Conservation (phyloP, 2,888 invertebrate species). For the Eudemis profundana region DNA sequence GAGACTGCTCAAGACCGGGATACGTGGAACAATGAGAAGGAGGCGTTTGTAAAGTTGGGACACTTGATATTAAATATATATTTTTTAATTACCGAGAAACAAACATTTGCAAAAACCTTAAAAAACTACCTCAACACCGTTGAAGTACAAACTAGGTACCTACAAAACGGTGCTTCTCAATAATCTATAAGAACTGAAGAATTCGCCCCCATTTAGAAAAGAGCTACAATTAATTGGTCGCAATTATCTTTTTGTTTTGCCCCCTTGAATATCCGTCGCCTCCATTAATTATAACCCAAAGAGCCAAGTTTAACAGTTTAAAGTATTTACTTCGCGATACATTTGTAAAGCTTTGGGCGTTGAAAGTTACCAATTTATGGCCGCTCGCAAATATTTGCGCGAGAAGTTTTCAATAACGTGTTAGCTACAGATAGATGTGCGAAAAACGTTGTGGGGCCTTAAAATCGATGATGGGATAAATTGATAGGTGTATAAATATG, state of each 20-base stretch:
- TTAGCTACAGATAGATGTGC: slow-evolving; percentile 1
- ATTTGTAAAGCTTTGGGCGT: slow-evolving; percentile 55
- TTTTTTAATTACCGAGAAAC: too few species aligned
- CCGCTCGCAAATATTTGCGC: slow-evolving; percentile 50
- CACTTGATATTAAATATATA: too few species aligned
- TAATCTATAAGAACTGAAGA: slow-evolving; percentile 45
- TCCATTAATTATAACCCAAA: slow-evolving; percentile 73
- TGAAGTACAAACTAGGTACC: too few species aligned
- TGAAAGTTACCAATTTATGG: slow-evolving; percentile 59
- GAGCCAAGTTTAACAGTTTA: slow-evolving; percentile 61
- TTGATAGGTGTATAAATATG: not conserved
- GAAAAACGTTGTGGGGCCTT: not conserved
- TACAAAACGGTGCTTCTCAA: slow-evolving; percentile 54
- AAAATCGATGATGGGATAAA: slow-evolving; percentile 5
- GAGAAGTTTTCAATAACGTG: slow-evolving; percentile 38
- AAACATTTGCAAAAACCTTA: too few species aligned
- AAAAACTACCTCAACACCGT: too few species aligned
- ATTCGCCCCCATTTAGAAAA: slow-evolving; percentile 72
- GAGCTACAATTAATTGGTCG: slow-evolving; percentile 79
- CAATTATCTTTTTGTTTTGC: slow-evolving; percentile 81
- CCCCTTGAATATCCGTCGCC: slow-evolving; percentile 67
- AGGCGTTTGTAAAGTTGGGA: too few species aligned
- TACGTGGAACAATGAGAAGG: too few species aligned
- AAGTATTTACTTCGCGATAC: slow-evolving; percentile 58
- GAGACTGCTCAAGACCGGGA: too few species aligned